Evolutionary conservation across 2,113 vertebrate species (phyloP).

Genomic region (Progne subis): DNA sequence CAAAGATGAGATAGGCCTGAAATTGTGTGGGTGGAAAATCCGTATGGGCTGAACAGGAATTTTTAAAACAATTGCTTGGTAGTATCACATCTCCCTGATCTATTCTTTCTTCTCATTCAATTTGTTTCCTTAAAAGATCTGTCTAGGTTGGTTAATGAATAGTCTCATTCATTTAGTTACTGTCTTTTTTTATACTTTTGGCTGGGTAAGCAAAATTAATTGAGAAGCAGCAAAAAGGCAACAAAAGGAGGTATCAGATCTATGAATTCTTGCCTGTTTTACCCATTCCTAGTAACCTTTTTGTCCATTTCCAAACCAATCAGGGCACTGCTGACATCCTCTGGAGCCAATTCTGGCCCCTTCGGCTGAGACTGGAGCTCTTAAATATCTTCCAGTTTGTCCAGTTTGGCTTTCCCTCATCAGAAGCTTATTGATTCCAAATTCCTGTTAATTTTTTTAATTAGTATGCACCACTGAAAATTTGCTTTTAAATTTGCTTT

Average conservation of each 20-base stretch:
- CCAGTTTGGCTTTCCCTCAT: neutral
- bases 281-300: neutral
- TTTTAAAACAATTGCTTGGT: neutral
- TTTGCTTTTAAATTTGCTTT: neutral
- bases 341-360: neutral
- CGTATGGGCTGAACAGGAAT: neutral
- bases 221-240: neutral
- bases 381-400: neutral
- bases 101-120: neutral
- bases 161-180: neutral
- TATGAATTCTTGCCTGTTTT: neutral
- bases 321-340: neutral
- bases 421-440: neutral
- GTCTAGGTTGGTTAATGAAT: neutral
- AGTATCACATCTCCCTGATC: neutral
- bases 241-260: neutral
- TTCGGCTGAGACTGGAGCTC: neutral
- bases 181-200: neutral
- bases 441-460: neutral
- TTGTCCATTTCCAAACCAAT: neutral
- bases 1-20: neutral
- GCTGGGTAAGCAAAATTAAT: neutral
- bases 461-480: neutral
- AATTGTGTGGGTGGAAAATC: neutral
- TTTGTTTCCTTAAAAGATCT: neutral